Evolutionary conservation across 1,140 invertebrate genomes (phyloP), one percentile per base, ranked within the genome.

Genomic region (Cylas formicarius): DNA sequence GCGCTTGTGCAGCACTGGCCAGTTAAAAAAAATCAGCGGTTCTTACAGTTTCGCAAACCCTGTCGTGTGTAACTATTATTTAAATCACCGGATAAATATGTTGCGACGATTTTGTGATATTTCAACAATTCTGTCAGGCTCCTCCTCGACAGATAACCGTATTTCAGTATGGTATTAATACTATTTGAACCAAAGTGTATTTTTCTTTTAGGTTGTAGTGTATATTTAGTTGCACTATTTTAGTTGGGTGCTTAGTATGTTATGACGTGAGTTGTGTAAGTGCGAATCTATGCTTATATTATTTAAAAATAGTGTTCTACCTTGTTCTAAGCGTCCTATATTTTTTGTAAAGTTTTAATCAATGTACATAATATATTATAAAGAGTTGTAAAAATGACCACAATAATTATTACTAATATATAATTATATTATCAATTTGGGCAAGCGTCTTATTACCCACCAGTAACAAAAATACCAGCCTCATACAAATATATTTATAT

Each of bases 131-230:
- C 51, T 38, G 51, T 44, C 43, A 42, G 33, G 36, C 24, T 20
- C 16, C 17, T 37, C 32, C 38, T 41, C 11, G 35, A 43, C 39
- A 50, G 50, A 55, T 37, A 34, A 47, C 52, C 54, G 56, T 58
- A 58, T 58, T 58, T 58, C 42, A 38, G 55, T 54, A 58, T 58
- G 54, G 56, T 58, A 58, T 58, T 58, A 58, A 48, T 33, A 56
- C 51, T 58, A 52, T 44, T 58, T 55, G 45, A 52, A 56, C 54
- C 56, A 58, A 58, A 58, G 56, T 55, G 47, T 58, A 58, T 58
- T 58, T 58, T 51, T 49, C 29, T 37, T 37, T 29, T 32, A 47
- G 31, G n/a, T n/a, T n/a, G n/a, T n/a, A n/a, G n/a, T n/a, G n/a
- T n/a, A n/a, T n/a, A n/a, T n/a, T n/a, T n/a, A n/a, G n/a, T n/a